Conservation (phyloP, 2,888 invertebrate genomes). For the Erebia epiphron region DNA sequence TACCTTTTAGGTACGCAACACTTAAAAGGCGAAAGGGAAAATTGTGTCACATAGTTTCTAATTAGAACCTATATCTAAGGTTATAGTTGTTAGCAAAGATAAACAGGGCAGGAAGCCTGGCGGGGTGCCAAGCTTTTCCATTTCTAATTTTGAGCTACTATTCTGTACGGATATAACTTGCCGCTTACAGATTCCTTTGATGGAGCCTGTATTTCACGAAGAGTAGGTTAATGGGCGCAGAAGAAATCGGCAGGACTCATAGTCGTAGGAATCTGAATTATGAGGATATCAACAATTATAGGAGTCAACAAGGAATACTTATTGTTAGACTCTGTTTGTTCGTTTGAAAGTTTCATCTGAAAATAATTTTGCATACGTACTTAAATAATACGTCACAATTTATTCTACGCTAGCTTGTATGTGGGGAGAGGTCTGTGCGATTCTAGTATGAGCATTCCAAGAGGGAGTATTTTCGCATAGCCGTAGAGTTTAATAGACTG, state of each 20-base stretch:
- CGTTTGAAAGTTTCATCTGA: no score
- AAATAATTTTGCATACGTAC: no score
- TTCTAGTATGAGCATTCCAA: no score
- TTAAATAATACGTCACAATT: no score
- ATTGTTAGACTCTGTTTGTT: no score
- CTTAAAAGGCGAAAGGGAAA: slow-evolving; percentile 8
- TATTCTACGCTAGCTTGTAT: no score
- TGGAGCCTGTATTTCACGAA: slow-evolving; percentile 34
- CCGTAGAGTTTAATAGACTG: slow-evolving; percentile 35
- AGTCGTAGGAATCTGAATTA: no score
- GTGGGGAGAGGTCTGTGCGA: no score
- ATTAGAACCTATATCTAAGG: slow-evolving; percentile 47
- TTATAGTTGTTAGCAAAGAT: slow-evolving; percentile 49
- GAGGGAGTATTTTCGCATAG: no score
- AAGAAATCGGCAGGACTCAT: slow-evolving; percentile 36
- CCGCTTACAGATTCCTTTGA: slow-evolving; percentile 31
- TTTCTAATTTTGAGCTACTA: slow-evolving; percentile 61
- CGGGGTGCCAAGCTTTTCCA: slow-evolving; percentile 57
- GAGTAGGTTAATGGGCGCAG: slow-evolving; percentile 44
- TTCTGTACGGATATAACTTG: slow-evolving; percentile 50
- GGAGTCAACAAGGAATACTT: no score
- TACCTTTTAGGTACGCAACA: no score
- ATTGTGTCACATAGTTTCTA: slow-evolving; percentile 49
- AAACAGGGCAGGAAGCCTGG: slow-evolving; percentile 60
- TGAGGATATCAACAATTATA: no score